Percentiles rank a stretch among this genome's conserved stretches.
Conservation (phyloP, 2,113 vertebrate species). For the Noturus placidus region DNA sequence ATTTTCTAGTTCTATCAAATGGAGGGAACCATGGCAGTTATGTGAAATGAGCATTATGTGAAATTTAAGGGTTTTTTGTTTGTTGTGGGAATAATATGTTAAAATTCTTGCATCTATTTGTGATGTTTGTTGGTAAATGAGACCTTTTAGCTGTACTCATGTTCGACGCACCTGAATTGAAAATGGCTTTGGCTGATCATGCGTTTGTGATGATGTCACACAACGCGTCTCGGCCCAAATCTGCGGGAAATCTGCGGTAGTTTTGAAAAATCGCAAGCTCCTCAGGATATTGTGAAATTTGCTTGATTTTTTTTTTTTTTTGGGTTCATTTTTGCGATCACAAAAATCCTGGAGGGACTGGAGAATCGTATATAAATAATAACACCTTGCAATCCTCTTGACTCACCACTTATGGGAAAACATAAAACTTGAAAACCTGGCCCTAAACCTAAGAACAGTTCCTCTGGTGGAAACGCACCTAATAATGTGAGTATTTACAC, state of each 20-base stretch:
- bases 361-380: neutral
- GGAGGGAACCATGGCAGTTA: neutral
- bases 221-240: too few relatives aligned
- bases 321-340: too few relatives aligned
- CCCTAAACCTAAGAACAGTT: neutral
- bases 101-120: neutral
- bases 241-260: too few relatives aligned
- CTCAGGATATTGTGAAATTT: too few relatives aligned
- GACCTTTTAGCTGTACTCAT: too few relatives aligned
- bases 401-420: neutral
- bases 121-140: too few relatives aligned
- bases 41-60: neutral
- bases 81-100: neutral
- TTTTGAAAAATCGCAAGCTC: too few relatives aligned
- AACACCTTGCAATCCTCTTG: neutral
- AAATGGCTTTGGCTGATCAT: too few relatives aligned
- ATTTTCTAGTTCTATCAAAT: neutral
- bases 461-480: neutral
- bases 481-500: neutral
- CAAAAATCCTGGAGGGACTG: too few relatives aligned
- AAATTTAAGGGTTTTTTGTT: neutral
- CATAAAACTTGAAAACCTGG: neutral
- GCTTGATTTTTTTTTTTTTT: too few relatives aligned
- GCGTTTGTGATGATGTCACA: too few relatives aligned
- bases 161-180: too few relatives aligned